phyloP scores from a whole-genome alignment of 2,888 invertebrate species.

The Rotaria magnacalcarata region DNA sequence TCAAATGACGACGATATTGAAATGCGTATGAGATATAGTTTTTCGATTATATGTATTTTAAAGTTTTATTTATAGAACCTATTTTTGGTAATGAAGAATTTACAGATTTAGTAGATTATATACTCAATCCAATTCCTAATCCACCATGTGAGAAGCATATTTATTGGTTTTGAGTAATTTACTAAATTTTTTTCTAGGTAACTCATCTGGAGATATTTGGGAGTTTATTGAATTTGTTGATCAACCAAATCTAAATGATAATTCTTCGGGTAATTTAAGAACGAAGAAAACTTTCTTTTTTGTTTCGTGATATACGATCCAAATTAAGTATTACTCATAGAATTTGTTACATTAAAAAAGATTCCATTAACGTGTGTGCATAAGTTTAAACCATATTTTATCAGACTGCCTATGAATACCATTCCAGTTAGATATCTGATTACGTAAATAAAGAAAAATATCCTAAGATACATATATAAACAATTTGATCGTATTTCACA shows the following conservation, averaged over 20 bases:
- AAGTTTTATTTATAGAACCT: not conserved
- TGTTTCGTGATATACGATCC: too few species aligned
- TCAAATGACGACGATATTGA: not conserved
- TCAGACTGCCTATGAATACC: too few species aligned
- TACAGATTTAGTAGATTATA: not conserved
- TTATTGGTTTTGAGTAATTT: not conserved
- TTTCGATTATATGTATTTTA: not conserved
- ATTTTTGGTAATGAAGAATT: constrained; percentile 14
- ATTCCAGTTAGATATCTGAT: too few species aligned
- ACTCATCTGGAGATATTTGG: not conserved
- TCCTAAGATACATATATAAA: too few species aligned
- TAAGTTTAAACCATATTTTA: too few species aligned
- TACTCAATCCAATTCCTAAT: not conserved
- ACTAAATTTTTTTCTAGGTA: not conserved
- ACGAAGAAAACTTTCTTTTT: not conserved
- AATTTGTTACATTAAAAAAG: too few species aligned
- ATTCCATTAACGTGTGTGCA: too few species aligned
- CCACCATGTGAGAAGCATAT: not conserved
- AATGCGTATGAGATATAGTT: not conserved
- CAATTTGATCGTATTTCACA: too few species aligned
- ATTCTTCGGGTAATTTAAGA: not conserved
- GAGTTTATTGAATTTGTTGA: constrained; percentile 31
- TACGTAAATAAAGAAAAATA: too few species aligned
- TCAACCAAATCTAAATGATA: constrained; percentile 12
- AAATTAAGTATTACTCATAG: too few species aligned